A percentile compares a stretch with the other conserved stretches of the same genome.
Conservation (phyloP, 2,888 invertebrate species). For the Sphaeridia pumilis region DNA sequence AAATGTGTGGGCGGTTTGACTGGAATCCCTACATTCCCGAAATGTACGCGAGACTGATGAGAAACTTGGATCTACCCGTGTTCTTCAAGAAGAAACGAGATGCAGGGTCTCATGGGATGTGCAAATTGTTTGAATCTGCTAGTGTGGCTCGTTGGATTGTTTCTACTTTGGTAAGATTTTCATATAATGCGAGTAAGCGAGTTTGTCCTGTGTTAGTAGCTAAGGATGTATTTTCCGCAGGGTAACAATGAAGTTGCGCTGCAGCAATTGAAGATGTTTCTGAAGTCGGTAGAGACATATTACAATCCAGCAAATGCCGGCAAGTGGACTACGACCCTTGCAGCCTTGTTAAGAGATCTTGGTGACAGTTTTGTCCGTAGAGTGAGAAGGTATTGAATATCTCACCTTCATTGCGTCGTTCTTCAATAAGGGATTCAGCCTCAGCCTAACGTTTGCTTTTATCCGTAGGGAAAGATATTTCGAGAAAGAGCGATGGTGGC, state of each 20-base stretch:
- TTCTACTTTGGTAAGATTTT: constrained; percentile 44
- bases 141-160: constrained; percentile 46
- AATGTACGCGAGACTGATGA: constrained; percentile 60
- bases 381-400: constrained; percentile 40
- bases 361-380: constrained; percentile 54
- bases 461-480: constrained; percentile 55
- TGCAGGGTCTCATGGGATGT: constrained; percentile 20
- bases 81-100: constrained; percentile 50
- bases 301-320: constrained; percentile 81
- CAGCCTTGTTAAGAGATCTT: constrained; percentile 57
- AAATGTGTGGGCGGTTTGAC: constrained; percentile 70
- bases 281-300: constrained; percentile 73
- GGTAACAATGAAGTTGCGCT: constrained; percentile 57
- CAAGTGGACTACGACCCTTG: constrained; percentile 58
- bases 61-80: constrained; percentile 66
- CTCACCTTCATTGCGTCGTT: neutral
- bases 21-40: constrained; percentile 73
- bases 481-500: constrained; percentile 52
- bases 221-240: constrained; percentile 39
- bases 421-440: neutral
- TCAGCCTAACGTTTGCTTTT: constrained; percentile 26
- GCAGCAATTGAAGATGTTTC: constrained; percentile 62
- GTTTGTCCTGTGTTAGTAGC: neutral
- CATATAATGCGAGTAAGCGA: constrained; percentile 4
- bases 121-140: constrained; percentile 28